These are phyloP conservation scores for Zonotrichia leucophrys DNA, from an alignment of 2,113 vertebrate genomes.

Conservation along the genomic window DNA sequence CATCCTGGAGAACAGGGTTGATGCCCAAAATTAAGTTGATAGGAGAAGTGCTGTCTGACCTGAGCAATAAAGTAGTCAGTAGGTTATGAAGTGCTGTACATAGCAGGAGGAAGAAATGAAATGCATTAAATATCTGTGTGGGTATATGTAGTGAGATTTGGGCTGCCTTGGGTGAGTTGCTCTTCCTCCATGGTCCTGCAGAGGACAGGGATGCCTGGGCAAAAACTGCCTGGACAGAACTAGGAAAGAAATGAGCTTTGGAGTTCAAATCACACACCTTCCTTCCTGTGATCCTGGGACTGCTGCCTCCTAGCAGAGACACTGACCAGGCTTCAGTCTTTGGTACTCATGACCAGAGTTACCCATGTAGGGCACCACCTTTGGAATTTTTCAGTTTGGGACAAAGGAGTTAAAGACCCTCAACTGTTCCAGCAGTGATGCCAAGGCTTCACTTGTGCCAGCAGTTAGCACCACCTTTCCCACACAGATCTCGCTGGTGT, in stretches of 20 bases:
- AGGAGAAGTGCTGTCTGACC: not conserved
- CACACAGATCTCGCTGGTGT: not conserved
- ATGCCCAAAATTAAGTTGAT: not conserved
- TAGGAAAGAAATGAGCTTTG: accelerated
- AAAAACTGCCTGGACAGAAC: not conserved
- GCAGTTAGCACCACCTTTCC: not conserved
- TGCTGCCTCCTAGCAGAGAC: not conserved
- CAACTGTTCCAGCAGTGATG: not conserved
- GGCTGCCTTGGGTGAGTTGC: not conserved
- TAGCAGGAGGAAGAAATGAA: not conserved
- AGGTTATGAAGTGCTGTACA: not conserved
- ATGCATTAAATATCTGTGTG: not conserved
- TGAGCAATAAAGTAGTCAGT: not conserved
- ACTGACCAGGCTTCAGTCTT: not conserved
- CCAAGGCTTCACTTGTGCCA: not conserved
- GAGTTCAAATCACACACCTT: not conserved
- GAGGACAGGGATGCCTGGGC: not conserved
- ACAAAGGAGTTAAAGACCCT: not conserved
- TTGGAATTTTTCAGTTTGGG: not conserved
- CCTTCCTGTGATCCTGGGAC: not conserved
- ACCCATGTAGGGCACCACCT: not conserved
- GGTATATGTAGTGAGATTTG: not conserved
- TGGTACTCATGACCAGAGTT: not conserved
- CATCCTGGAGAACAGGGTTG: not conserved
- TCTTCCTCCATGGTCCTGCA: not conserved